phyloP scores from a whole-genome alignment of 2,113 vertebrate genomes.

The Argyrosomus japonicus region DNA sequence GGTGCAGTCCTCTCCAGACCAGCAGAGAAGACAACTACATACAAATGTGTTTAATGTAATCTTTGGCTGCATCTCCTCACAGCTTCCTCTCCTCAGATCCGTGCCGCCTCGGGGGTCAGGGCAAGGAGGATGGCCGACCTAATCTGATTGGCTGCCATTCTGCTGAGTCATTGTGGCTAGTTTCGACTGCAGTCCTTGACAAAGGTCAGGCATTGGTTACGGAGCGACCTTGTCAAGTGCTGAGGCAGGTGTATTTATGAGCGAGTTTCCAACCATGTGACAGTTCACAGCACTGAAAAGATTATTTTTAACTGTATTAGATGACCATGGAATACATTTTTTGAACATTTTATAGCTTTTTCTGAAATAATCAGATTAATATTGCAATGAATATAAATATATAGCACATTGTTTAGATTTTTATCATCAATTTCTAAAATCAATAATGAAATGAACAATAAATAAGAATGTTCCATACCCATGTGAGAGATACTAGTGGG shows the following conservation, averaged over 20 bases:
- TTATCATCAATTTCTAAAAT: neutral
- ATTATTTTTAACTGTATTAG: neutral
- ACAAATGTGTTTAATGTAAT: slow-evolving; percentile 46
- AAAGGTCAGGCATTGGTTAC: slow-evolving; percentile 41
- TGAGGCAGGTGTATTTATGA: slow-evolving; percentile 32
- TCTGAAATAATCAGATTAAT: neutral
- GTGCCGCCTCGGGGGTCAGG: slow-evolving; percentile 29
- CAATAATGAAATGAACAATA: neutral
- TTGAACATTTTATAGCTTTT: neutral
- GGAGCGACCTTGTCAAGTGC: slow-evolving; percentile 45
- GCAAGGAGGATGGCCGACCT: slow-evolving; percentile 30
- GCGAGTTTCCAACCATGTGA: neutral
- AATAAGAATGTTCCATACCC: neutral
- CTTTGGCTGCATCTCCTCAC: slow-evolving; percentile 6
- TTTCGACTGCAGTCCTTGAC: slow-evolving; percentile 14
- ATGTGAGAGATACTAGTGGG: neutral
- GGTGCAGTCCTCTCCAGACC: neutral
- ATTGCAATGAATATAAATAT: neutral
- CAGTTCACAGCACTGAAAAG: neutral
- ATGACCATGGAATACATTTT: neutral
- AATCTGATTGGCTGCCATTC: slow-evolving; percentile 61
- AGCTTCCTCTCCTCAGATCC: slow-evolving; percentile 20
- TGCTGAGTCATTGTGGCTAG: slow-evolving; percentile 58
- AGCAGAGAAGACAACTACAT: slow-evolving; percentile 10
- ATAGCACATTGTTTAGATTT: too few species aligned